phyloP scores from a whole-genome alignment of 2,797 vertebrate genomes.

The Rallus crepitans region DNA sequence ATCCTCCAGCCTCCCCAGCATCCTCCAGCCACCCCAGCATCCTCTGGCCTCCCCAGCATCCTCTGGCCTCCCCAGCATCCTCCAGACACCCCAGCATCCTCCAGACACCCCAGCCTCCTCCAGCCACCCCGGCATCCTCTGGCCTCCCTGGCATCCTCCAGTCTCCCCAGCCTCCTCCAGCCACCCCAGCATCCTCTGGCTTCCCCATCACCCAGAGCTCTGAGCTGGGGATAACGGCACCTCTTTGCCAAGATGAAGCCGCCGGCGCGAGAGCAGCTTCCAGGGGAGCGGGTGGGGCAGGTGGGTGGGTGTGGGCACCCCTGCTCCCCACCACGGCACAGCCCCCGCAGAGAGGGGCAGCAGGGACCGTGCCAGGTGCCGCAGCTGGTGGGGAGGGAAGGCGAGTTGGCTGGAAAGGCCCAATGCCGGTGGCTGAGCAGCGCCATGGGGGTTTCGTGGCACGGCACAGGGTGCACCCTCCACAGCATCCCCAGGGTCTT shows the following conservation, averaged over 20 bases:
- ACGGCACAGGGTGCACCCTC: not conserved
- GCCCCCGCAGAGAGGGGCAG: not conserved
- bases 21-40: too few species aligned
- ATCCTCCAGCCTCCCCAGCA: too few species aligned
- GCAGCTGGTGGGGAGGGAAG: not conserved
- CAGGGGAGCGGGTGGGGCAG: not conserved
- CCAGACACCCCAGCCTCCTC: not conserved
- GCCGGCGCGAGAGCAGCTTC: not conserved
- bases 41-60: too few species aligned
- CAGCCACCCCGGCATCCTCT: too few species aligned
- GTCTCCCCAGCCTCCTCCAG: too few species aligned
- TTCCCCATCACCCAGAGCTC: not conserved
- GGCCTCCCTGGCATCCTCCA: too few species aligned
- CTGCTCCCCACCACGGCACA: too few species aligned
- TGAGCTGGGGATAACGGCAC: not conserved
- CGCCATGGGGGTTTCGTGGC: not conserved
- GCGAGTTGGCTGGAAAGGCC: not conserved
- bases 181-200: not conserved
- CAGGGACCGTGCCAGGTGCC: rapidly evolving
- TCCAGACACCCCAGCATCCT: too few species aligned
- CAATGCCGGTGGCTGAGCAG: rapidly evolving
- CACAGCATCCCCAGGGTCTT: not conserved
- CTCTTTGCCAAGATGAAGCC: not conserved
- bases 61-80: too few species aligned
- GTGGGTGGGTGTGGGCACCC: not conserved